phyloP scores from a whole-genome alignment of 2,113 vertebrate genomes.

The Motacilla alba region DNA sequence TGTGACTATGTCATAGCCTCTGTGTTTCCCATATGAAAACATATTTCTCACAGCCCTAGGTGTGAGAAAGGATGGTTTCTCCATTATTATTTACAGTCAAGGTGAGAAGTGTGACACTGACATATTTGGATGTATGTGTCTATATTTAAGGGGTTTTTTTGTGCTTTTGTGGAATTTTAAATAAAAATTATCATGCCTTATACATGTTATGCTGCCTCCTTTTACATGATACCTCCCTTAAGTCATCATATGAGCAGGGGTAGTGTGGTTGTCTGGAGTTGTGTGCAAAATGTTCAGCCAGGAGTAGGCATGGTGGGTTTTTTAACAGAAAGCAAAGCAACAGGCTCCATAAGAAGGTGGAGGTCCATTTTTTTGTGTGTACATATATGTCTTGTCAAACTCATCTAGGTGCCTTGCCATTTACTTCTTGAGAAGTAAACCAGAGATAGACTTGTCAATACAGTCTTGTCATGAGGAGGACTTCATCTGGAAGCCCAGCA shows the following conservation, averaged over 20 bases:
- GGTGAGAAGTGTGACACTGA: neutral
- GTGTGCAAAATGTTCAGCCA: neutral
- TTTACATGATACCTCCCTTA: neutral
- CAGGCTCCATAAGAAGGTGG: neutral
- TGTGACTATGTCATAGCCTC: neutral
- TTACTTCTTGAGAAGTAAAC: neutral
- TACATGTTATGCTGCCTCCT: neutral
- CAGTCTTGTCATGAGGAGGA: neutral
- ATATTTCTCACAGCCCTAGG: neutral
- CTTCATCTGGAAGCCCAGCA: neutral
- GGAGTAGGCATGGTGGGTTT: fast-evolving
- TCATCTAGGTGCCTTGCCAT: neutral
- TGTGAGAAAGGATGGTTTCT: neutral
- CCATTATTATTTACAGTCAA: neutral
- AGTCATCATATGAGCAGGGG: neutral
- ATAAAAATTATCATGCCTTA: neutral
- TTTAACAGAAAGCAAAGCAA: neutral
- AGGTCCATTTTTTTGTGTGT: neutral
- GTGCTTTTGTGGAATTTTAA: neutral
- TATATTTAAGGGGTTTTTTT: fast-evolving
- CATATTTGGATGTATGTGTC: neutral
- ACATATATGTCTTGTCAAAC: neutral
- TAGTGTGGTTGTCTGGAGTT: neutral
- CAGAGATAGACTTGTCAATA: neutral
- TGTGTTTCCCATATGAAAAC: neutral